phyloP scores from a whole-genome alignment of 2,797 vertebrate species.

The Rachycentron canadum region DNA sequence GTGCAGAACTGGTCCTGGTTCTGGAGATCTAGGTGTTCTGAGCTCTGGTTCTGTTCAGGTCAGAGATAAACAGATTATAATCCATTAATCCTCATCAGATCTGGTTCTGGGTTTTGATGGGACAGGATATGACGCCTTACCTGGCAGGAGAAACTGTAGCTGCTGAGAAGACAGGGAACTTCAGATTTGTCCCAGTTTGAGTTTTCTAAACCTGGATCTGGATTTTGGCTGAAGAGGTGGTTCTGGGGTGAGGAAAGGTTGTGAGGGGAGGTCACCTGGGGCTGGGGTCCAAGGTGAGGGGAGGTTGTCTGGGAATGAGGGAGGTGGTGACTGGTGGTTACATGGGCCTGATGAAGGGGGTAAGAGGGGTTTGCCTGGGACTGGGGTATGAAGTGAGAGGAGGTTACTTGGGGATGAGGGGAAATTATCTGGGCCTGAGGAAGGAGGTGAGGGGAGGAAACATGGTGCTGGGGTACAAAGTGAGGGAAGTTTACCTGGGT shows the following conservation, averaged over 20 bases:
- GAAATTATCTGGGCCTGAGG: neutral
- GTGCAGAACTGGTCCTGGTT: slow-evolving; percentile 39
- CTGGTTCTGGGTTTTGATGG: neutral
- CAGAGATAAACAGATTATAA: slow-evolving; percentile 12
- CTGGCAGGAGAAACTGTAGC: slow-evolving; percentile 41
- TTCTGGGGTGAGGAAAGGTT: slow-evolving; percentile 11
- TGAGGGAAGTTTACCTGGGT: neutral
- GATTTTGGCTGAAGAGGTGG: slow-evolving; percentile 19
- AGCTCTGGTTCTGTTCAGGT: slow-evolving; percentile 43
- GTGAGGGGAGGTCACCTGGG: slow-evolving; percentile 21
- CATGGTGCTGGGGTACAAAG: slow-evolving; percentile 1
- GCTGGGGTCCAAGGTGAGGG: neutral
- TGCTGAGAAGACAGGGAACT: slow-evolving; percentile 21
- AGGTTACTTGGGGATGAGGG: too few relatives aligned
- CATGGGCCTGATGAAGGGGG: neutral
- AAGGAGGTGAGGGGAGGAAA: neutral
- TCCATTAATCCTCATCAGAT: neutral
- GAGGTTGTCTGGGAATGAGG: neutral
- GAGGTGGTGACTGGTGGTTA: neutral
- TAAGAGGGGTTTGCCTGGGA: neutral
- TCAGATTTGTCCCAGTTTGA: slow-evolving; percentile 40
- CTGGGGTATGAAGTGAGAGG: neutral
- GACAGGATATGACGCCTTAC: slow-evolving; percentile 11
- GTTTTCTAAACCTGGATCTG: neutral
- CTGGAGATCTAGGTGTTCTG: slow-evolving; percentile 23